Base-by-base conservation (phyloP, 92 coral and sea anemone genomes). In the Actinostola sp. region DNA sequence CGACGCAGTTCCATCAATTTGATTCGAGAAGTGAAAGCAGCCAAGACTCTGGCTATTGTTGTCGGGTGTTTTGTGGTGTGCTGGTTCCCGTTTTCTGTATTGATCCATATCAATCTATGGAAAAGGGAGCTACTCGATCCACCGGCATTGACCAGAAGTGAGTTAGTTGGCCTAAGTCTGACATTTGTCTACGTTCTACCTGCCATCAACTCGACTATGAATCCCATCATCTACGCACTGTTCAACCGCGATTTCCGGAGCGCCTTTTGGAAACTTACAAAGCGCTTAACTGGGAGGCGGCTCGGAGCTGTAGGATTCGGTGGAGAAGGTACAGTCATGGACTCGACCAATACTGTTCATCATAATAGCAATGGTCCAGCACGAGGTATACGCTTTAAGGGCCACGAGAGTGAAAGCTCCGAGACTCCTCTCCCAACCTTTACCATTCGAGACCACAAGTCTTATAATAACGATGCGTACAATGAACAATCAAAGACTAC, bases 41-140 rank as follows among this genome's bases (percentile, higher is more conserved):
- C 98, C 36, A 93, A 91, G 67, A 91, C 93, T 0, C 67, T 93
- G 57, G 98, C 97, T 14, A 76, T 93, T 55, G 98, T 93, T 46
- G 76, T 93, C 14, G 93, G 98, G 3, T 96, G 92, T 1, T 93
- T 91, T 33, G 81, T 79, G 26, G 52, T 93, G 27, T 93, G 93
- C 20, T 93, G 98, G 98, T 80, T 88, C 27, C 98, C 98, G 2
- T 83, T 91, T 45, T 81, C 86, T 69, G 67, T 86, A 0, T 48
- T 88, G 11, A 17, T 85, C 10, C 52, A 78, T 71, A 61, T 91
- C 20, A 41, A 81, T 28, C 42, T 73, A 26, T 93, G 97, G 97
- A 57, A 70, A 16, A 2, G 54, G 5, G 16, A 25, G 5, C 54
- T 86, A 14, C 44, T 84, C 17, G 2, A 3, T n/a, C n/a, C n/a